These are phyloP conservation scores for Polypedilum vanderplanki DNA, from an alignment of 1,140 invertebrate species.

Conservation along the genomic window DNA sequence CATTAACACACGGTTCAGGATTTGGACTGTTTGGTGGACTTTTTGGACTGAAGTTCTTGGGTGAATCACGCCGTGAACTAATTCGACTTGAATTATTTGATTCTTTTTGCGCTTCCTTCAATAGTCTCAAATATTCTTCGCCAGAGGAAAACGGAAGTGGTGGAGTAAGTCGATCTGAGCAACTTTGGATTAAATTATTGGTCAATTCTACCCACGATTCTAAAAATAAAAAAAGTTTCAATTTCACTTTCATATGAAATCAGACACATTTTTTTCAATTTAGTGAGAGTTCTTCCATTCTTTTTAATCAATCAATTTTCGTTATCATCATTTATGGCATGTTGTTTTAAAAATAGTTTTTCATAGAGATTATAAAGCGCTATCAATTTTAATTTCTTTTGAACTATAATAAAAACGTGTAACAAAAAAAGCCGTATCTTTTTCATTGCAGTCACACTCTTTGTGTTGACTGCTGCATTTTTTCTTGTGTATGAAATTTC, in stretches of 20 bases:
- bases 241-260: background rate
- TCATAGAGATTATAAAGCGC: no score
- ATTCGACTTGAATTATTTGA: slow-evolving; percentile 76
- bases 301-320: no score
- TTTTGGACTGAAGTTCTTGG: slow-evolving; percentile 66
- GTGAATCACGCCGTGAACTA: slow-evolving; percentile 62
- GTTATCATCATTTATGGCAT: no score
- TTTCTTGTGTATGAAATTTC: no score
- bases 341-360: no score
- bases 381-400: no score
- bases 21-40: slow-evolving; percentile 85
- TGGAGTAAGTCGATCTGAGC: slow-evolving; percentile 58
- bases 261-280: no score
- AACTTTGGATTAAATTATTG: slow-evolving; percentile 42
- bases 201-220: slow-evolving; percentile 83
- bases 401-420: no score
- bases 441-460: no score
- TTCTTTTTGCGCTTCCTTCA: slow-evolving; percentile 79
- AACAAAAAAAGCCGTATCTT: no score
- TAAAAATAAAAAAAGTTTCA: slow-evolving; percentile 44
- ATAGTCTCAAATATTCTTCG: slow-evolving; percentile 73
- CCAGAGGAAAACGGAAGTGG: slow-evolving; percentile 55
- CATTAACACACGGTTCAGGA: slow-evolving; percentile 61
- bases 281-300: no score
- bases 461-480: no score